Conservation (phyloP, 2,113 vertebrate genomes). For the Australoheros scitulus region DNA sequence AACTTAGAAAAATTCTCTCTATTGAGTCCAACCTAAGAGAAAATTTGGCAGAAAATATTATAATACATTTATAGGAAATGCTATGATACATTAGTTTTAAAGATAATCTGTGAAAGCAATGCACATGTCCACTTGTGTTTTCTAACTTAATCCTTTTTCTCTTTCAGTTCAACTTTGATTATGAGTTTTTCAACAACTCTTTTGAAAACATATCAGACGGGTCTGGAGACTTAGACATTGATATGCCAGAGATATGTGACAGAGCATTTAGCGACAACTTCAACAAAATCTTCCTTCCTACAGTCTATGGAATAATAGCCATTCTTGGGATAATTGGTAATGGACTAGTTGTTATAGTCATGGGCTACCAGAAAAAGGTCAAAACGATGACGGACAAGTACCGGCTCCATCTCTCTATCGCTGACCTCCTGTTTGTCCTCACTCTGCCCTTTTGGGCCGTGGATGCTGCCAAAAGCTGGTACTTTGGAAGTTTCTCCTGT, state of each 20-base stretch:
- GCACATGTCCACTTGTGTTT: neutral
- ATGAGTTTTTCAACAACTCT: conserved; percentile 45
- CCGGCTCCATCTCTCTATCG: conserved; percentile 93
- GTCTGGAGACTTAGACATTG: conserved; percentile 72
- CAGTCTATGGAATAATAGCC: conserved; percentile 92
- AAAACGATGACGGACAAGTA: conserved; percentile 98
- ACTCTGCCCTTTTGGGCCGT: conserved; percentile 97
- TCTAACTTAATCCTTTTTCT: neutral
- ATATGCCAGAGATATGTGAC: conserved; percentile 77
- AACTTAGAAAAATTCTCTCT: neutral
- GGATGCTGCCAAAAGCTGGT: conserved; percentile 89
- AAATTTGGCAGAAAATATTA: neutral
- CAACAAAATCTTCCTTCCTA: conserved; percentile 90
- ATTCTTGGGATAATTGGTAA: conserved; percentile 92
- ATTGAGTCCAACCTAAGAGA: neutral
- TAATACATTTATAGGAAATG: neutral
- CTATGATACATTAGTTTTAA: neutral
- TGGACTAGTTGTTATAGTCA: conserved; percentile 92
- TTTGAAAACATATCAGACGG: conserved; percentile 81
- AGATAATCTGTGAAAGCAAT: neutral
- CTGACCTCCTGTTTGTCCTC: conserved; percentile 94
- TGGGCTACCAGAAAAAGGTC: conserved; percentile 96
- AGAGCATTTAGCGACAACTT: conserved; percentile 80
- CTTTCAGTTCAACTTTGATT: conserved; percentile 17
- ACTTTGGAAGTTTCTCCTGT: conserved; percentile 89